A percentile compares a stretch with the other conserved stretches of the same genome.
Conservation (phyloP, 1,140 invertebrate genomes). For the Agrilus planipennis region DNA sequence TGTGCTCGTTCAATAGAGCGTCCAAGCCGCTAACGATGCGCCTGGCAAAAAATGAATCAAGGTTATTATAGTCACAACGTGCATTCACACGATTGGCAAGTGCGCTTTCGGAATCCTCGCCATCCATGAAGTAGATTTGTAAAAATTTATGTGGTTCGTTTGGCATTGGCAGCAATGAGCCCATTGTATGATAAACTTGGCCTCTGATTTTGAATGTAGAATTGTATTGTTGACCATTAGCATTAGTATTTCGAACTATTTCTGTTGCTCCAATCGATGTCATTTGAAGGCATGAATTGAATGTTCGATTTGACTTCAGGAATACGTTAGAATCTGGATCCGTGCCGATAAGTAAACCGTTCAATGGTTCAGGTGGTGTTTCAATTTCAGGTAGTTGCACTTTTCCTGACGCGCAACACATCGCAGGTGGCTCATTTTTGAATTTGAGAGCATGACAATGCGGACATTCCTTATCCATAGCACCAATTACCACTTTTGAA, state of each 20-base stretch:
- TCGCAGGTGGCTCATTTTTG: conserved; percentile 11
- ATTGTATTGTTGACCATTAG: conserved; percentile 13
- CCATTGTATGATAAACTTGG: conserved; percentile 30
- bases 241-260: too few species aligned
- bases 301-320: conserved; percentile 12
- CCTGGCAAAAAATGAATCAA: conserved; percentile 15
- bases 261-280: conserved; percentile 16
- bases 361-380: conserved; percentile 21
- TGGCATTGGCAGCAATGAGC: conserved; percentile 15
- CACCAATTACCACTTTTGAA: conserved; percentile 29
- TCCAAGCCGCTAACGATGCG: conserved; percentile 12
- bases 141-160: conserved; percentile 26
- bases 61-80: conserved; percentile 16
- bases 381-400: conserved; percentile 19
- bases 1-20: conserved; percentile 11
- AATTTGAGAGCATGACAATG: conserved; percentile 30
- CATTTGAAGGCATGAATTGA: conserved; percentile 19
- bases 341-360: conserved; percentile 16
- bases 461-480: conserved; percentile 27
- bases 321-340: conserved; percentile 17
- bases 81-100: too few species aligned
- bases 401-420: conserved; percentile 15
- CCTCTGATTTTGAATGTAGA: conserved; percentile 27
- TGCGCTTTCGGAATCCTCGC: conserved; percentile 16
- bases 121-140: conserved; percentile 32